A percentile compares a stretch with the other conserved stretches of the same genome.
Conservation (phyloP, 2,797 vertebrate species). For the Manis pentadactyla region DNA sequence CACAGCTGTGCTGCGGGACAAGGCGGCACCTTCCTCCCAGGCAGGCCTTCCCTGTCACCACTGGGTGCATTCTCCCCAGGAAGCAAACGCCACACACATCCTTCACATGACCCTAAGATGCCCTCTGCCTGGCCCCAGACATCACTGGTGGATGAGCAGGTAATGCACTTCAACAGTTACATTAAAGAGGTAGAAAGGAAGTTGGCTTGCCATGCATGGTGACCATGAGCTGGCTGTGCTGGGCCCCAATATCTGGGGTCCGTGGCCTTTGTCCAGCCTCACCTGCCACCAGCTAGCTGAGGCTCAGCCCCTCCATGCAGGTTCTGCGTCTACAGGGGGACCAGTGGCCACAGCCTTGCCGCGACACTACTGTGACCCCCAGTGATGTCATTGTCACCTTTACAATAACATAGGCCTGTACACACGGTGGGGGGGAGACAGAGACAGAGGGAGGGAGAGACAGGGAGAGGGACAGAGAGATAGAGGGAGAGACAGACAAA, state of each 20-base stretch:
- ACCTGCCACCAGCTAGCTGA: too few relatives aligned
- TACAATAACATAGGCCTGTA: neutral
- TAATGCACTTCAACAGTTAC: accelerated
- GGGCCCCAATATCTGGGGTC: too few relatives aligned
- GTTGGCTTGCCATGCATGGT: neutral
- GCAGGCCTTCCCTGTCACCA: neutral
- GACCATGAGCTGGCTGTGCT: neutral
- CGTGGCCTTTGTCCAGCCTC: too few relatives aligned
- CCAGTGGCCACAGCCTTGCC: too few relatives aligned
- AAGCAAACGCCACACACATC: accelerated
- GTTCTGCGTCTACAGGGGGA: too few relatives aligned
- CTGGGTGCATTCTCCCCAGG: neutral
- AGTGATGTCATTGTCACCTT: neutral
- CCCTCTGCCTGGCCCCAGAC: neutral
- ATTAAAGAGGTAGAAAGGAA: too few relatives aligned
- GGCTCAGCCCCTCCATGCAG: too few relatives aligned
- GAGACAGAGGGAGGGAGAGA: neutral
- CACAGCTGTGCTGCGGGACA: neutral
- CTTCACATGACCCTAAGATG: accelerated
- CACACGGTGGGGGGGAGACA: neutral
- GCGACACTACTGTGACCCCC: neutral
- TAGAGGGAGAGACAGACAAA: neutral
- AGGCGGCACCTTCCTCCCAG: neutral
- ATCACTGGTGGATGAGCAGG: accelerated
- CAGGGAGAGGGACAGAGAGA: neutral